Evolutionary conservation across 2,113 vertebrate species (phyloP).

Genomic region (Puntigrus tetrazona): DNA sequence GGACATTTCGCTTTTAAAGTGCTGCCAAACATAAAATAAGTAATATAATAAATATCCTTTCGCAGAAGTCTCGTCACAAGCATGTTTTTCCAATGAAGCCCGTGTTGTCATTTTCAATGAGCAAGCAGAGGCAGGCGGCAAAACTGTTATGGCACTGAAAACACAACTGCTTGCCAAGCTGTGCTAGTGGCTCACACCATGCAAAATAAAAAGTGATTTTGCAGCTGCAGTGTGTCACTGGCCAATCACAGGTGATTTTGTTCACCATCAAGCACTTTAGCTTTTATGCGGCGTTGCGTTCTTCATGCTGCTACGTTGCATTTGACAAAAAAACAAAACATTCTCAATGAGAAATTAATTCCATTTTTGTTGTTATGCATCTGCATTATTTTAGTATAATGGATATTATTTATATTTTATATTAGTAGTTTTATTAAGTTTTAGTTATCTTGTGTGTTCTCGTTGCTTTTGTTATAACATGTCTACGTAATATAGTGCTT

Average conservation of each 20-base stretch:
- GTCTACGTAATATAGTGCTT: too few species aligned
- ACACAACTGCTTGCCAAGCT: neutral
- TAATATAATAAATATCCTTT: neutral
- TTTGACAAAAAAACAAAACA: neutral
- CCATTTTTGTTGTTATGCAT: neutral
- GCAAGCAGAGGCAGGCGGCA: neutral
- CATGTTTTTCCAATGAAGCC: neutral
- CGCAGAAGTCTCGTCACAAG: neutral
- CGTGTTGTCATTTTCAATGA: neutral
- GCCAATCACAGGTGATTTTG: constrained; percentile 17
- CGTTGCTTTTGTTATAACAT: too few species aligned
- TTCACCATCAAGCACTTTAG: constrained; percentile 4
- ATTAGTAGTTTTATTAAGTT: too few species aligned
- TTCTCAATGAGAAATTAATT: neutral
- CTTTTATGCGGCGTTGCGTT: neutral
- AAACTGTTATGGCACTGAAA: neutral
- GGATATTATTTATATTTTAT: neutral
- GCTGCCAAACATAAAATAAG: neutral
- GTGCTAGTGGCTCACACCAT: neutral
- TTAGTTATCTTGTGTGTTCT: neutral
- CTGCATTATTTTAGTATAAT: neutral
- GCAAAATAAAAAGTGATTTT: constrained; percentile 10
- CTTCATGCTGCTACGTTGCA: neutral
- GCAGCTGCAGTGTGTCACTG: constrained; percentile 19
- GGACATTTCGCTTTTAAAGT: neutral